These are phyloP conservation scores for Thamnophis sirtalis DNA, from an alignment of 2,113 vertebrate species.

Conservation along the genomic window DNA sequence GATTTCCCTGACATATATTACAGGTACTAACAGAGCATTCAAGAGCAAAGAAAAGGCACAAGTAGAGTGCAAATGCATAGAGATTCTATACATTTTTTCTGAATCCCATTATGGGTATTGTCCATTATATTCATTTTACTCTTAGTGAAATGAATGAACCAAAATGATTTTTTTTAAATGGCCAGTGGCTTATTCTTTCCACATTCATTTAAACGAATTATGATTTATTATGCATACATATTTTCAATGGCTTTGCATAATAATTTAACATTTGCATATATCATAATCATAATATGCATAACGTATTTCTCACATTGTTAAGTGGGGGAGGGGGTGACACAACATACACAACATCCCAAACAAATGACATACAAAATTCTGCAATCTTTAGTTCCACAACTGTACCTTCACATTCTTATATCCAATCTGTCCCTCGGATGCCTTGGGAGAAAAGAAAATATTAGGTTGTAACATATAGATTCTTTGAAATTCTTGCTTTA, in stretches of 20 bases:
- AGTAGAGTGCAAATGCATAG: neutral
- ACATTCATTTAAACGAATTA: conserved; percentile 3
- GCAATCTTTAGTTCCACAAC: neutral
- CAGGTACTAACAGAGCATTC: neutral
- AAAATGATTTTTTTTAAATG: neutral
- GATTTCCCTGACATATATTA: neutral
- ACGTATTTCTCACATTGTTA: neutral
- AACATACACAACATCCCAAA: neutral
- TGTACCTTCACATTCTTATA: neutral
- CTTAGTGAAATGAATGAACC: neutral
- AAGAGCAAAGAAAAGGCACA: neutral
- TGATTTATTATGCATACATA: neutral
- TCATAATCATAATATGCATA: neutral
- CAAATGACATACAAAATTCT: neutral
- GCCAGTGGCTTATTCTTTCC: neutral
- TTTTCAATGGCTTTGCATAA: neutral
- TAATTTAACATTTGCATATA: neutral
- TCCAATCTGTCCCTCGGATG: neutral
- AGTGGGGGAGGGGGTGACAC: neutral
- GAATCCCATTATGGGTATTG: neutral
- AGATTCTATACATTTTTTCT: neutral
- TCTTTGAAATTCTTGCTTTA: conserved; percentile 14
- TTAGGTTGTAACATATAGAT: neutral
- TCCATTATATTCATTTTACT: neutral
- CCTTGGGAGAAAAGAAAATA: neutral